Percentiles rank a stretch among this genome's conserved stretches.
Conservation (phyloP, 2,888 invertebrate species). For the Salpingus planirostris region DNA sequence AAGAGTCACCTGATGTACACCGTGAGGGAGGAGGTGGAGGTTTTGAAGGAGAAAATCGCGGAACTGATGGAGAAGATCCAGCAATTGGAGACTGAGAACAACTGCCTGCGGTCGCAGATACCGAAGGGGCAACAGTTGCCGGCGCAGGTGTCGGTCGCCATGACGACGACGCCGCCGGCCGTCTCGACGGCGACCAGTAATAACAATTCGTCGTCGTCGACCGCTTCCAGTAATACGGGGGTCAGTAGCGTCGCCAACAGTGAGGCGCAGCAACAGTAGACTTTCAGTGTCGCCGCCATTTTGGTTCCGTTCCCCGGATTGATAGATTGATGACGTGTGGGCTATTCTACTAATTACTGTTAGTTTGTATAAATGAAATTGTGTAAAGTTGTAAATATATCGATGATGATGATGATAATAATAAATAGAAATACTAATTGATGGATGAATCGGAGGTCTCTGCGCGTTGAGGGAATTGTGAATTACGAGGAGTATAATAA, state of each 20-base stretch:
- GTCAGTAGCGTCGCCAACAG: too few relatives aligned
- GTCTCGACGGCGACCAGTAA: slow-evolving; percentile 11
- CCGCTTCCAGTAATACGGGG: too few relatives aligned
- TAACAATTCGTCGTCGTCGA: slow-evolving; percentile 6
- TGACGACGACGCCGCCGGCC: slow-evolving; percentile 10
- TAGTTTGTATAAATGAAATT: too few relatives aligned
- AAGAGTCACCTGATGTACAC: slow-evolving; percentile 73
- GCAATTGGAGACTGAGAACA: slow-evolving; percentile 62
- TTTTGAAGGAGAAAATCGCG: slow-evolving; percentile 63
- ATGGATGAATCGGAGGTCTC: too few relatives aligned
- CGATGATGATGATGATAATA: too few relatives aligned
- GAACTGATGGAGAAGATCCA: slow-evolving; percentile 62
- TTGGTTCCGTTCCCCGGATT: too few relatives aligned
- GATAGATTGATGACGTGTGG: too few relatives aligned
- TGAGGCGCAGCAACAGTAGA: slow-evolving; percentile 1
- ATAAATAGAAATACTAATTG: too few relatives aligned
- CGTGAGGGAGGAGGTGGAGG: slow-evolving; percentile 68
- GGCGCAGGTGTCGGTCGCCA: slow-evolving; percentile 4
- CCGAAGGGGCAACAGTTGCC: slow-evolving; percentile 23
- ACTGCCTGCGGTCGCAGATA: slow-evolving; percentile 47
- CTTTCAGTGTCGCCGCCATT: slow-evolving; percentile 3
- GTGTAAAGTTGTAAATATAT: too few relatives aligned
- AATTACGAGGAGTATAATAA: too few relatives aligned
- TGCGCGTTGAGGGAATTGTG: too few relatives aligned
- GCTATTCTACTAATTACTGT: too few relatives aligned